Percentiles rank a stretch among this genome's conserved stretches.
These are phyloP conservation scores for Hylyphantes graminicola DNA, from an alignment of 1,140 invertebrate species.

Conservation along the genomic window DNA sequence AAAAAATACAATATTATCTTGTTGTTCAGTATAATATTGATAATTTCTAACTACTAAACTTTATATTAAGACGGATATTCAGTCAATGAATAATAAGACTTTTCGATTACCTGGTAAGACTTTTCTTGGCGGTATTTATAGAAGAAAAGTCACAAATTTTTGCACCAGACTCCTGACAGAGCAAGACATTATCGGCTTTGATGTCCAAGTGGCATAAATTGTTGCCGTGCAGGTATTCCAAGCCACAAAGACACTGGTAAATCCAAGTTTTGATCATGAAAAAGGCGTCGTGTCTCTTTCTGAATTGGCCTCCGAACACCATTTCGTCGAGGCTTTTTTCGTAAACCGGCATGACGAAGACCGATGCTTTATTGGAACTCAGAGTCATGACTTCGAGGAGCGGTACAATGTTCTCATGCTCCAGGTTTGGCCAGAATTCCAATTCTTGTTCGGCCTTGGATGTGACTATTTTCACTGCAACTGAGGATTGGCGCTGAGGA, in stretches of 20 bases:
- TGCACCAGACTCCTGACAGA: background rate
- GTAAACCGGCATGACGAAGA: slow-evolving; percentile 27
- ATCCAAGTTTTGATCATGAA: background rate
- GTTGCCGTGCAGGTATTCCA: slow-evolving; percentile 8
- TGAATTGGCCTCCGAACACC: background rate
- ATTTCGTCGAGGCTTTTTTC: background rate
- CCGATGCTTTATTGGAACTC: no score
- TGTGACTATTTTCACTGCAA: slow-evolving; percentile 26
- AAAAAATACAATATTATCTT: no score
- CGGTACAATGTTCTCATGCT: slow-evolving; percentile 14
- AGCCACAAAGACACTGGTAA: background rate
- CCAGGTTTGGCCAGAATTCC: background rate
- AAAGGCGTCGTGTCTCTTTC: background rate
- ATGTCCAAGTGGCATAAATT: slow-evolving; percentile 26
- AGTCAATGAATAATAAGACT: no score
- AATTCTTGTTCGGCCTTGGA: background rate
- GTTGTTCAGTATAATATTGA: no score
- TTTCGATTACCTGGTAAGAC: background rate
- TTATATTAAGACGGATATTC: no score
- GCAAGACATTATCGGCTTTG: slow-evolving; percentile 19
- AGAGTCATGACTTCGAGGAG: background rate
- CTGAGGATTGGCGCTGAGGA: background rate
- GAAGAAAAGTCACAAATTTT: slow-evolving; percentile 21
- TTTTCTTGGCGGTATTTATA: background rate
- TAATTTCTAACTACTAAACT: no score